Percentiles rank a stretch among this genome's conserved stretches.
These are phyloP conservation scores for Nixonia krombeini DNA, from an alignment of 1,140 invertebrate genomes.

Conservation along the genomic window DNA sequence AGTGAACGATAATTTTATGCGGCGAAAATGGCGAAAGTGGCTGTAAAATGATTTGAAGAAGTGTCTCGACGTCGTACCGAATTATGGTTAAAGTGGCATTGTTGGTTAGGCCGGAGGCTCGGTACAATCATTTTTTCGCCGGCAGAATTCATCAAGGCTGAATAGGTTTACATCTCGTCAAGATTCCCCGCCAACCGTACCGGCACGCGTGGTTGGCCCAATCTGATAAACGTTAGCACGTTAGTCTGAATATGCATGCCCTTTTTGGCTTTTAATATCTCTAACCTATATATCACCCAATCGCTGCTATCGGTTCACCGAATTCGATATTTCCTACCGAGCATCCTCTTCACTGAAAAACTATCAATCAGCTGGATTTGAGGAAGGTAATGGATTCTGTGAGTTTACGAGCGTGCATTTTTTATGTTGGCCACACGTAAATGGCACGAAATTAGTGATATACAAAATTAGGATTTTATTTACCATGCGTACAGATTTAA, in stretches of 20 bases:
- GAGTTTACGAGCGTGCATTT: too few species aligned
- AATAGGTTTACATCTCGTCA: conserved; percentile 66
- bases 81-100: conserved; percentile 57
- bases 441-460: too few species aligned
- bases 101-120: conserved; percentile 14
- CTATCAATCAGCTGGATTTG: conserved; percentile 46
- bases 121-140: conserved; percentile 49
- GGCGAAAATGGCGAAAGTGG: too few species aligned
- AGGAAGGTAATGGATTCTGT: too few species aligned
- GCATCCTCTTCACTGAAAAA: conserved; percentile 49
- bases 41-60: too few species aligned
- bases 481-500: too few species aligned
- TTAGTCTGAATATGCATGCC: conserved; percentile 64
- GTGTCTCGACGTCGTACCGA: conserved; percentile 62
- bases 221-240: conserved; percentile 65
- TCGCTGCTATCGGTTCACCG: conserved; percentile 49
- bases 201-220: conserved; percentile 40
- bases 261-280: conserved; percentile 63
- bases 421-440: too few species aligned
- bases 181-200: conserved; percentile 54
- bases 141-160: conserved; percentile 63
- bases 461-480: too few species aligned
- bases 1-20: too few species aligned
- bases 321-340: conserved; percentile 53
- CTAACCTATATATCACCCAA: conserved; percentile 61